Evolutionary conservation across 2,113 vertebrate genomes (phyloP).

Genomic region (Nothocercus nigrocapillus): DNA sequence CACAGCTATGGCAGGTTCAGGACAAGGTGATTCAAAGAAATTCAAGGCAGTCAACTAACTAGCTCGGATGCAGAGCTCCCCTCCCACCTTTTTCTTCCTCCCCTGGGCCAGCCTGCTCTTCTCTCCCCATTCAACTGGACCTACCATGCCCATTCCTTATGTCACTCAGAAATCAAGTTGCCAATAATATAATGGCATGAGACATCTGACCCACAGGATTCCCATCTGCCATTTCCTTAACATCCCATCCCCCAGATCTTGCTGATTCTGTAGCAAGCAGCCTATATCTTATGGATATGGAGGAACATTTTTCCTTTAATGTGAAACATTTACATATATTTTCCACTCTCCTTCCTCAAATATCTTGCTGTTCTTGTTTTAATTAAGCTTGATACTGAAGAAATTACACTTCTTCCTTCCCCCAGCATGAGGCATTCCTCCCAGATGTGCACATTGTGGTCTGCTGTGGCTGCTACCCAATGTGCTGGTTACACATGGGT

Average conservation of each 20-base stretch:
- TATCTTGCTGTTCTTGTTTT: neutral
- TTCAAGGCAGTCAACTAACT: fast-evolving
- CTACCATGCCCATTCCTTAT: neutral
- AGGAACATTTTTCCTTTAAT: neutral
- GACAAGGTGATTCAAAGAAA: fast-evolving
- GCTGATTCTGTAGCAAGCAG: neutral
- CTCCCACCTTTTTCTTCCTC: neutral
- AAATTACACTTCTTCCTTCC: neutral
- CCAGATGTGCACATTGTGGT: neutral
- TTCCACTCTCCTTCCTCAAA: neutral
- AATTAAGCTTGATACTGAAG: neutral
- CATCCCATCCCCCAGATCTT: neutral
- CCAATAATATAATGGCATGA: neutral
- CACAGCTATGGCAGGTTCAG: neutral
- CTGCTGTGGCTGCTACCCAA: neutral
- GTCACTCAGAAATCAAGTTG: neutral
- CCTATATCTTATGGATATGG: neutral
- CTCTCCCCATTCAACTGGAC: fast-evolving
- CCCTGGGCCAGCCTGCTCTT: fast-evolving
- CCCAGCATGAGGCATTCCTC: neutral
- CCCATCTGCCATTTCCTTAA: neutral
- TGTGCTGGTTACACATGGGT: neutral
- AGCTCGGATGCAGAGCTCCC: fast-evolving
- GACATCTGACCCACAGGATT: neutral
- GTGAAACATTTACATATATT: neutral